Base-by-base conservation (phyloP, 2,888 invertebrate species). In the Lomographa bimaculata region DNA sequence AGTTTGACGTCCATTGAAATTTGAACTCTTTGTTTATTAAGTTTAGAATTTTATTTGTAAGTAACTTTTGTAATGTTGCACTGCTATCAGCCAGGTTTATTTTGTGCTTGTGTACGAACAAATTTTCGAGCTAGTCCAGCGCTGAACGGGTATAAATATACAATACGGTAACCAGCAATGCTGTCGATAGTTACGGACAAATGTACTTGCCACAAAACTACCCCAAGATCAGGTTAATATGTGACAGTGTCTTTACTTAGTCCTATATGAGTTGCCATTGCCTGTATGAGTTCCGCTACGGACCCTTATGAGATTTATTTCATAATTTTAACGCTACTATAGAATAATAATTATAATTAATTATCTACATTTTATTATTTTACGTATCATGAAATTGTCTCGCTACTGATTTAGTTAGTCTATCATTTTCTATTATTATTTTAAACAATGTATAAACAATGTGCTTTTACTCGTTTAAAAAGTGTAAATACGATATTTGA, bases 401-500 rank as follows among this genome's bases (percentile, higher is more conserved):
- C 60, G 71, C 72, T 71, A 62, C 65, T 70, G 69, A 64, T 69
- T 72, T 71, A 65, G 64, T 71, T 69, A n/a, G n/a, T n/a, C n/a
- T n/a, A 62, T 61, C 60, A 53, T 66, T 68, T 65, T 63, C 64
- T 60, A 61, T 57, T 57, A 59, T 61, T 69, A 65, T 73, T 75
- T 74, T 73, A 68, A 68, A 57, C 61, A 71, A 72, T 79, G 75
- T 81, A 71, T 82, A 83, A 80, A 86, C 77, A 81, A 83, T 82
- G 84, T 86, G 86, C 87, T 87, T 87, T 85, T 86, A 85, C 76
- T 86, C 78, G 79, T 84, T 85, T 79, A 84, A 87, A 79, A 70
- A 82, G 76, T 90, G 90, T 90, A 90, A 86, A 90, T 90, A 90
- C 73, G 87, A 89, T 87, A 89, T 89, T 89, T 89, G 90, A 90